These are phyloP conservation scores for Atrichornis clamosus DNA, from an alignment of 2,113 vertebrate genomes.

Conservation along the genomic window DNA sequence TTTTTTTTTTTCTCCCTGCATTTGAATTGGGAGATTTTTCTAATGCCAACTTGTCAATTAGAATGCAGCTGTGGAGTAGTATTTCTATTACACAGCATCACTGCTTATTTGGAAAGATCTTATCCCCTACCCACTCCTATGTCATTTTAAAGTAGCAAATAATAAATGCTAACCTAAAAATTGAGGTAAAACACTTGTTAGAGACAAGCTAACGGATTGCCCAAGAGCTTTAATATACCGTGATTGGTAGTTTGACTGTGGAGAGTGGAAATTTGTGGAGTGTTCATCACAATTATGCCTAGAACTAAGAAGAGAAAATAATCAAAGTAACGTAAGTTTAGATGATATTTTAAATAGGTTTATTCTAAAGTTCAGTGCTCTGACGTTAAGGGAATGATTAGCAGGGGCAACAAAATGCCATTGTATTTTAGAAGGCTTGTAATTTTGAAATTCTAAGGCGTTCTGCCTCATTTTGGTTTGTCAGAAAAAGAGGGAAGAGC, in stretches of 20 bases:
- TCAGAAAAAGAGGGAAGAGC: background rate
- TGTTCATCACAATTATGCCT: background rate
- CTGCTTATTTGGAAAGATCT: background rate
- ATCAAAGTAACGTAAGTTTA: background rate
- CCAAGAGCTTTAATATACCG: background rate
- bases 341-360: background rate
- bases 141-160: background rate
- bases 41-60: background rate
- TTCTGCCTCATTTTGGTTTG: background rate
- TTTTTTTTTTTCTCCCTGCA: background rate
- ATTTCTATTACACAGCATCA: background rate
- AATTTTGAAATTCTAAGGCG: background rate
- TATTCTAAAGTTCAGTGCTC: background rate
- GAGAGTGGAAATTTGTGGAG: background rate
- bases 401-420: background rate
- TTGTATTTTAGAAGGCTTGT: background rate
- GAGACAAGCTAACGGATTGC: background rate
- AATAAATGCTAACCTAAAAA: background rate
- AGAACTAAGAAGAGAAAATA: background rate
- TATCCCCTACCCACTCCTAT: background rate
- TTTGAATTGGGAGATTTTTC: background rate
- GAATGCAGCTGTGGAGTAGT: background rate
- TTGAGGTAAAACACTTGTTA: background rate
- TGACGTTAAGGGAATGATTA: background rate
- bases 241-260: background rate